A percentile compares a stretch with the other conserved stretches of the same genome.
phyloP scores from a whole-genome alignment of 2,888 invertebrate genomes.

The Scaptomyza parva region DNA sequence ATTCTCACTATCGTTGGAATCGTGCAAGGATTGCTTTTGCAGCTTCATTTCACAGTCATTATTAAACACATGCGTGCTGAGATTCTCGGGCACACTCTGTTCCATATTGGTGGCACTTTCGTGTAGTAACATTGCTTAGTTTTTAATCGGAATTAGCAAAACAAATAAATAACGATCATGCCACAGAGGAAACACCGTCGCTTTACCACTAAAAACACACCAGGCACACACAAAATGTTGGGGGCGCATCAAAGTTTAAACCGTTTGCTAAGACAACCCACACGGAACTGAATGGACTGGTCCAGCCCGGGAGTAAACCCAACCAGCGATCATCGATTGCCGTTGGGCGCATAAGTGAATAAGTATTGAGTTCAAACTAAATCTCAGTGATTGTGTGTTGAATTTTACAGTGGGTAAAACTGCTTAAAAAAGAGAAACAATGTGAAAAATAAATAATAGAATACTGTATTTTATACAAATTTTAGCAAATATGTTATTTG shows the following conservation, averaged over 20 bases:
- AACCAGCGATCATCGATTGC: conserved; percentile 75
- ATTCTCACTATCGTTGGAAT: conserved; percentile 35
- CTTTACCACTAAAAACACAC: conserved; percentile 20
- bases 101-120: conserved; percentile 64
- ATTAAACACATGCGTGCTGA: conserved; percentile 66
- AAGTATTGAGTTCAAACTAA: conserved; percentile 61
- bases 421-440: not conserved
- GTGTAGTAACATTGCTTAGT: conserved; percentile 62
- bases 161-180: conserved; percentile 27
- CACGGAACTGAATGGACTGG: conserved; percentile 76
- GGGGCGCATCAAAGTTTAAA: conserved; percentile 55
- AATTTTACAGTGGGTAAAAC: conserved; percentile 48
- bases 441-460: not conserved
- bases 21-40: conserved; percentile 12
- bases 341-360: conserved; percentile 55
- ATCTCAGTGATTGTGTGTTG: conserved; percentile 59
- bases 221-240: conserved; percentile 2
- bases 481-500: no score
- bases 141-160: conserved; percentile 13
- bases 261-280: conserved; percentile 80
- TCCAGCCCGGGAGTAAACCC: conserved; percentile 50
- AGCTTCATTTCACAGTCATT: conserved; percentile 58
- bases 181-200: conserved; percentile 60
- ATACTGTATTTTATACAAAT: not conserved
- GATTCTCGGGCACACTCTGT: conserved; percentile 72